Conservation (phyloP, 2,888 invertebrate genomes). For the Marronus borbonicus region DNA sequence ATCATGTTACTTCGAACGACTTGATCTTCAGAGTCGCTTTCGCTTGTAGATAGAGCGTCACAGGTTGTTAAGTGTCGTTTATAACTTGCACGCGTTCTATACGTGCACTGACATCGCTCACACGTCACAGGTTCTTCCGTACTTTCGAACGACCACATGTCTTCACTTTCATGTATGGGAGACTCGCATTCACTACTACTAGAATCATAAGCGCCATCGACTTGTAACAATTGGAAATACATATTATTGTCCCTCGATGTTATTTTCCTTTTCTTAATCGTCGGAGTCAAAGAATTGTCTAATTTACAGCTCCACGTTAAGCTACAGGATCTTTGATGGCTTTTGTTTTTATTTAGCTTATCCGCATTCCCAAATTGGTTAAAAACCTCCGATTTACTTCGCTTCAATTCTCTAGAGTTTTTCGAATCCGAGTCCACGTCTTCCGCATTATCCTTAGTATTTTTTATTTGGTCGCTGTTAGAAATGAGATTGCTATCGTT, state of each 20-base stretch:
- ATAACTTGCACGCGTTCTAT: conserved; percentile 86
- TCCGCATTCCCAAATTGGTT: conserved; percentile 68
- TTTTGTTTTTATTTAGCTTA: conserved; percentile 71
- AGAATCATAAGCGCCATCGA: conserved; percentile 73
- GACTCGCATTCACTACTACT: conserved; percentile 72
- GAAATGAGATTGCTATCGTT: conserved; percentile 55
- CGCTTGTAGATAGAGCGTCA: conserved; percentile 85
- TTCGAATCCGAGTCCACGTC: conserved; percentile 73
- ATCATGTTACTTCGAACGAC: conserved; percentile 27
- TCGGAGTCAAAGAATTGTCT: conserved; percentile 76
- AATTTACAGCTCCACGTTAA: conserved; percentile 81
- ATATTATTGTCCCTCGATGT: conserved; percentile 67
- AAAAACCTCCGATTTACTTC: conserved; percentile 79
- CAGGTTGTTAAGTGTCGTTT: conserved; percentile 85
- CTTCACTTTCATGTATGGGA: conserved; percentile 60
- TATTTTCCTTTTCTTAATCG: conserved; percentile 79
- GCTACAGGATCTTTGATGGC: conserved; percentile 79
- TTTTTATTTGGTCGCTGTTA: conserved; percentile 64
- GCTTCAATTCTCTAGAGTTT: conserved; percentile 74
- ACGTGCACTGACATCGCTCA: conserved; percentile 89
- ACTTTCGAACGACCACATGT: conserved; percentile 68
- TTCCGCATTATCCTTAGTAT: conserved; percentile 57
- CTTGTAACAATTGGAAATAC: conserved; percentile 72
- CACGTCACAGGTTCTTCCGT: conserved; percentile 87
- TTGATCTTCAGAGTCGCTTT: conserved; percentile 81